These are phyloP conservation scores for Orthonychiurus folsomi DNA, from an alignment of 2,888 invertebrate genomes.

Conservation along the genomic window DNA sequence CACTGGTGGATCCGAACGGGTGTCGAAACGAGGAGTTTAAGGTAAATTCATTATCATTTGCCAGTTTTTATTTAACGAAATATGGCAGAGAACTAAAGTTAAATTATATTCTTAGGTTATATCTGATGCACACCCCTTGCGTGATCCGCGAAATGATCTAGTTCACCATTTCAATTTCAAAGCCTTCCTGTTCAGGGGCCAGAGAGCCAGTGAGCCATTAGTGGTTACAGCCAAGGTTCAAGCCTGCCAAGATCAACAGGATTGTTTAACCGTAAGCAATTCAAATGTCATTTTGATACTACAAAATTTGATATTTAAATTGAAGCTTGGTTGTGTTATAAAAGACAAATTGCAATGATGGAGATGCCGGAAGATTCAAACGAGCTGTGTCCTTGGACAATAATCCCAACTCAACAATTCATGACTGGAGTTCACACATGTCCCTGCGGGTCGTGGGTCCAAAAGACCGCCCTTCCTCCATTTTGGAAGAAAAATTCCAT, in stretches of 20 bases:
- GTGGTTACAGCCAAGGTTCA: slow-evolving; percentile 38
- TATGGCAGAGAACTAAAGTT: too few relatives aligned
- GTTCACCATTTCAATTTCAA: slow-evolving; percentile 39
- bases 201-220: slow-evolving; percentile 38
- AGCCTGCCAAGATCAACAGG: slow-evolving; percentile 34
- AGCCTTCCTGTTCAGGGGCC: slow-evolving; percentile 39
- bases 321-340: too few relatives aligned
- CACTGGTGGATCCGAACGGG: slow-evolving; percentile 34
- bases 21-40: slow-evolving; percentile 37
- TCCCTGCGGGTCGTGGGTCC: slow-evolving; percentile 35
- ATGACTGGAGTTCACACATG: slow-evolving; percentile 27
- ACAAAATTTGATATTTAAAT: too few relatives aligned
- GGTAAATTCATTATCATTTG: neutral
- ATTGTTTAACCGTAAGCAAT: slow-evolving; percentile 20
- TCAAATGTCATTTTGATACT: neutral
- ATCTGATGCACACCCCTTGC: slow-evolving; percentile 34
- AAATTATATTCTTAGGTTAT: slow-evolving; percentile 22
- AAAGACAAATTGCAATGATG: too few relatives aligned
- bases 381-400: too few relatives aligned
- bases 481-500: slow-evolving; percentile 12
- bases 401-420: too few relatives aligned
- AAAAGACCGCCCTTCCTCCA: neutral
- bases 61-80: too few relatives aligned
- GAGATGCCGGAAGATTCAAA: too few relatives aligned
- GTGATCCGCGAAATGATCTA: slow-evolving; percentile 37